phyloP scores from a whole-genome alignment of 2,797 vertebrate genomes.

The Sebastes minor region DNA sequence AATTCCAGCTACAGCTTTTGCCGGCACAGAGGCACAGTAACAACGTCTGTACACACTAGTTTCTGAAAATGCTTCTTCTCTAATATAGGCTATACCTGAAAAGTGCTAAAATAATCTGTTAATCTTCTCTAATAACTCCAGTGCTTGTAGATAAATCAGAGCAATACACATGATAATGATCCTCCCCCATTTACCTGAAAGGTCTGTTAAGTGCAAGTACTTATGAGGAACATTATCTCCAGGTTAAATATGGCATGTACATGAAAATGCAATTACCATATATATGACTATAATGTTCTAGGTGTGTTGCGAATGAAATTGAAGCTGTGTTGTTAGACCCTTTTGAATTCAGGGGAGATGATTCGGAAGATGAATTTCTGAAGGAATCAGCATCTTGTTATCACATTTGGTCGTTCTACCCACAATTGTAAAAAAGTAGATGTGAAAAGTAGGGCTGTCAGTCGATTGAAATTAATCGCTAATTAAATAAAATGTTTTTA shows the following conservation, averaged over 20 bases:
- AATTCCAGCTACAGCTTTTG: neutral
- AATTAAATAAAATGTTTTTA: too few species aligned
- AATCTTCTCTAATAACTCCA: neutral
- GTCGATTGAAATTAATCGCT: too few species aligned
- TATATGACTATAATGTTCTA: neutral
- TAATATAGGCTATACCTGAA: neutral
- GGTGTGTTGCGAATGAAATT: neutral
- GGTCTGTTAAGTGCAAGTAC: neutral
- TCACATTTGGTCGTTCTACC: neutral
- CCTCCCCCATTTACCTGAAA: neutral
- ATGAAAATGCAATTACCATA: slow-evolving; percentile 18
- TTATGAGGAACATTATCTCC: slow-evolving; percentile 3
- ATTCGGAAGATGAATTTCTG: neutral
- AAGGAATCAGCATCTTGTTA: neutral
- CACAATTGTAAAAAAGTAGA: neutral
- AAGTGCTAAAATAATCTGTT: neutral
- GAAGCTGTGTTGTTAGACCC: neutral
- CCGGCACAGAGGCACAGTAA: neutral
- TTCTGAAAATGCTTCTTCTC: neutral
- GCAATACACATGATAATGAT: slow-evolving; percentile 3
- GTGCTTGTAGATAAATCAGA: neutral
- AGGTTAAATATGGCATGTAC: slow-evolving; percentile 19
- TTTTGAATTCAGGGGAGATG: neutral
- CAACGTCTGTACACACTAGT: neutral
- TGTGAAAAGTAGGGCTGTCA: neutral